These are phyloP conservation scores for Saccopteryx bilineata DNA, from an alignment of 2,113 vertebrate genomes.

Conservation along the genomic window DNA sequence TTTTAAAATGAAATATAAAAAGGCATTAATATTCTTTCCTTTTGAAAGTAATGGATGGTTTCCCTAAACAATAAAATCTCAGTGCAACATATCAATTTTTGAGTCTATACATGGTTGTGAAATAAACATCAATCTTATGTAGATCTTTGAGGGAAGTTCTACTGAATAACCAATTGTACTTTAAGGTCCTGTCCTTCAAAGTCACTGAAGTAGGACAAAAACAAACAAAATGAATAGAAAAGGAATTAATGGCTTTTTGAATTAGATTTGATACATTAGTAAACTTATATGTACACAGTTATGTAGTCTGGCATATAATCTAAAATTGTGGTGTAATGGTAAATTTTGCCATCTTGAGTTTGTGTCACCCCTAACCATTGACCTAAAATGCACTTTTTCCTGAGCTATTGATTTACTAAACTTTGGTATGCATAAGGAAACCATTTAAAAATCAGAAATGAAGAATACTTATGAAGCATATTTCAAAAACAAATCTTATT, in stretches of 20 bases:
- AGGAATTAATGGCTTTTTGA: slow-evolving; percentile 86
- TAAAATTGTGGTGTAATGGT: slow-evolving; percentile 80
- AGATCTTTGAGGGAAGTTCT: slow-evolving; percentile 82
- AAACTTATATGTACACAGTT: slow-evolving; percentile 81
- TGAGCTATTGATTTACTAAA: slow-evolving; percentile 82
- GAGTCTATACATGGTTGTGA: slow-evolving; percentile 81
- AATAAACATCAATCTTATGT: slow-evolving; percentile 84
- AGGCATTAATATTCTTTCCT: slow-evolving; percentile 68
- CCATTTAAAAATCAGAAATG: slow-evolving; percentile 81
- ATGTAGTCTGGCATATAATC: slow-evolving; percentile 81
- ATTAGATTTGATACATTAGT: slow-evolving; percentile 84
- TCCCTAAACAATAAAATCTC: slow-evolving; percentile 85
- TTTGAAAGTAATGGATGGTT: slow-evolving; percentile 86
- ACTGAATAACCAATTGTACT: slow-evolving; percentile 85
- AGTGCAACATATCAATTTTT: slow-evolving; percentile 84
- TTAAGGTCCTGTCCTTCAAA: slow-evolving; percentile 85
- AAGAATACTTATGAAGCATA: slow-evolving; percentile 78
- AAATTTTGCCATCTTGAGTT: slow-evolving; percentile 83
- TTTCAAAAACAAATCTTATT: slow-evolving; percentile 80
- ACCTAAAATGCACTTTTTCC: slow-evolving; percentile 79
- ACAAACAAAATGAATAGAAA: slow-evolving; percentile 76
- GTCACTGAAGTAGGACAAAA: slow-evolving; percentile 84
- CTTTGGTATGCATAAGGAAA: slow-evolving; percentile 79
- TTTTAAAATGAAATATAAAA: slow-evolving; percentile 72
- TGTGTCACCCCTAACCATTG: slow-evolving; percentile 82